Percentiles rank a stretch among this genome's conserved stretches.
Evolutionary conservation across 2,113 vertebrate species (phyloP).

Genomic region (Myrmophylax atrothorax): DNA sequence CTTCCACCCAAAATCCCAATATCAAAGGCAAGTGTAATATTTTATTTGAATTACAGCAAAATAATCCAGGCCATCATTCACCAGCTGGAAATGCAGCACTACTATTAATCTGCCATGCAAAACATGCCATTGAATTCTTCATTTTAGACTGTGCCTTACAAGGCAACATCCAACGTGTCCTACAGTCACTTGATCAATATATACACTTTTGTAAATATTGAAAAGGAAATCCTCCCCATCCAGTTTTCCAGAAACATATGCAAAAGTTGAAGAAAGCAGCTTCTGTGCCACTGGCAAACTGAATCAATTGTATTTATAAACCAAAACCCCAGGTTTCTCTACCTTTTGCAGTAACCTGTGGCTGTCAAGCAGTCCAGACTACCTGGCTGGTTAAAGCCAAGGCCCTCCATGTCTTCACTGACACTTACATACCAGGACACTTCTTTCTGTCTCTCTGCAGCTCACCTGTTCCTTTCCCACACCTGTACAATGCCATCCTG

Average conservation of each 20-base stretch:
- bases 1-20: conserved; percentile 45
- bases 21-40: not conserved
- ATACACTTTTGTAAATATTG: not conserved
- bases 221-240: not conserved
- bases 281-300: not conserved
- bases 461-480: not conserved
- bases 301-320: not conserved
- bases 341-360: not conserved
- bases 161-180: not conserved
- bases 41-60: conserved; percentile 11
- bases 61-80: not conserved
- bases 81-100: not conserved
- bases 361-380: not conserved
- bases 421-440: not conserved
- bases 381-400: not conserved
- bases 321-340: not conserved
- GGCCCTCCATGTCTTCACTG: not conserved
- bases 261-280: not conserved
- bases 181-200: not conserved
- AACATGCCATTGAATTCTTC: not conserved
- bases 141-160: not conserved
- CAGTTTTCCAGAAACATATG: not conserved
- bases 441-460: not conserved
- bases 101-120: not conserved
- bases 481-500: not conserved